Evolutionary conservation across 1,140 invertebrate genomes (phyloP), one percentile per base, ranked within the genome.

Genomic region (Saccostrea glomerata): DNA sequence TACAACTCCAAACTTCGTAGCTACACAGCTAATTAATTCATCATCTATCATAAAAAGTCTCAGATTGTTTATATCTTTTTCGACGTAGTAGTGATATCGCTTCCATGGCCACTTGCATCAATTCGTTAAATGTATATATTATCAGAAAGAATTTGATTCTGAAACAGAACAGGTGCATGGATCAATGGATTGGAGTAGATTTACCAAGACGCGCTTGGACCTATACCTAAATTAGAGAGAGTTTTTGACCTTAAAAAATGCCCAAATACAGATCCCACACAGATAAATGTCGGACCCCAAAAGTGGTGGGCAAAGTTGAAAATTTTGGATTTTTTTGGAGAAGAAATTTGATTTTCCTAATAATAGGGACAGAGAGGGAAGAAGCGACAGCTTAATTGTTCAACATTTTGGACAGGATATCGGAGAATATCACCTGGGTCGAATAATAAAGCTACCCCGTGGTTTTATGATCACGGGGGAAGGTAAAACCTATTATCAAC

Each of bases 341-440:
- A 54, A 11, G 82, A 84, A 84, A 55, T 56, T 84, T 56, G 40
- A 84, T 84, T 12, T 84, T 55, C 9, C 47, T 84, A 84, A 84
- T 84, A 84, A 84, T 47, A 84, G 82, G 82, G 82, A 47, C 54
- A 47, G 9, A 84, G 2, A 30, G 36, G 82, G n/a, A 12, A 23
- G 40, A 55, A 20, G 40, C 20, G 82, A 84, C 82, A 84, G 54
- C 82, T 84, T 84, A 84, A 84, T 84, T 84, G 82, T 84, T 36
- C 23, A 36, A 13, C 82, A 56, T 84, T 84, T 54, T 84, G 82
- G 40, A 55, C 82, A 55, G 82, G 54, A 84, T 56, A 56, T 56
- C 54, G 82, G 82, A 84, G 82, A 84, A 56, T 77, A 84, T 84
- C 82, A 84, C 82, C 82, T 84, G 82, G 40, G 82, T 55, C 54